A percentile compares a stretch with the other conserved stretches of the same genome.
phyloP scores from a whole-genome alignment of 2,113 vertebrate species.

The Caretta caretta region DNA sequence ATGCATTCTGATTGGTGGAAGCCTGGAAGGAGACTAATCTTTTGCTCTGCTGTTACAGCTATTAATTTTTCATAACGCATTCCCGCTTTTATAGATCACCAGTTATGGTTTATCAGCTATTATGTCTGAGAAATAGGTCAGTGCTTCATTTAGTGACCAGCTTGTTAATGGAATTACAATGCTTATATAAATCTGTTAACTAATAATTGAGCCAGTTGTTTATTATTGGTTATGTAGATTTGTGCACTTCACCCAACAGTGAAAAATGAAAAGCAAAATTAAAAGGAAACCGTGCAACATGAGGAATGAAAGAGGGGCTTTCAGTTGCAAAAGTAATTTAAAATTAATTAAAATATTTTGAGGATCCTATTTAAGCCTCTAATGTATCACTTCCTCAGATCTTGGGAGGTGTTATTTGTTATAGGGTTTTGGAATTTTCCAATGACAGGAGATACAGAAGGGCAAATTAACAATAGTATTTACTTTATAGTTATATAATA shows the following conservation, averaged over 20 bases:
- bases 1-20: background rate
- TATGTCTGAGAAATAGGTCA: slow-evolving; percentile 52
- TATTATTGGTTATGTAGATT: background rate
- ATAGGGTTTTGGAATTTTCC: background rate
- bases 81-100: slow-evolving; percentile 46
- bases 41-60: background rate
- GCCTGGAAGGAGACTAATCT: background rate
- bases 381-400: background rate
- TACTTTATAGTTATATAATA: too few relatives aligned
- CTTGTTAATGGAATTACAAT: slow-evolving; percentile 32
- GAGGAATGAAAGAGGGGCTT: background rate
- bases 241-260: background rate
- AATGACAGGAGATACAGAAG: background rate
- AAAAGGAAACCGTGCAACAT: background rate
- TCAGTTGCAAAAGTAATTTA: background rate
- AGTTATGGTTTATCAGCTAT: slow-evolving; percentile 19
- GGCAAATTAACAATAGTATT: background rate
- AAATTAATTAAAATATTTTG: background rate
- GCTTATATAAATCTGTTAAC: slow-evolving; percentile 29
- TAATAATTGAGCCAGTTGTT: slow-evolving; percentile 10
- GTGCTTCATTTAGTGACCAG: slow-evolving; percentile 29
- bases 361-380: background rate
- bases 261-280: background rate
- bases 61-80: slow-evolving; percentile 1
- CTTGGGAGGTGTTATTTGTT: background rate